Evolutionary conservation across 2,113 vertebrate genomes (phyloP).

Genomic region (Leucoraja erinaceus): DNA sequence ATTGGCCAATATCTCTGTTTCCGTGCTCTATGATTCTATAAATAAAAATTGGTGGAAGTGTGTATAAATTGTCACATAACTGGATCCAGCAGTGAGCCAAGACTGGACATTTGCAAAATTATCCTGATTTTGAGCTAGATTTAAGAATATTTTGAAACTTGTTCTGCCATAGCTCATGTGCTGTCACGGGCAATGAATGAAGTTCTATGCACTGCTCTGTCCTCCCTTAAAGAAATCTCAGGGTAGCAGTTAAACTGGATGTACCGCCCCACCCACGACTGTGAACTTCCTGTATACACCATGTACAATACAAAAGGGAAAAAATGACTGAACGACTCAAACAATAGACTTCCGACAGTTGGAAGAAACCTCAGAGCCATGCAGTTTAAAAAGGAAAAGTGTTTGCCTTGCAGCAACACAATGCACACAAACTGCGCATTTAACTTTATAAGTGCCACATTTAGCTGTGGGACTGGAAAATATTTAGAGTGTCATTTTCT

Average conservation of each 20-base stretch:
- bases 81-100: background rate
- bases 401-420: background rate
- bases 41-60: background rate
- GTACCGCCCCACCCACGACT: background rate
- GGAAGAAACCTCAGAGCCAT: background rate
- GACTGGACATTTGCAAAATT: background rate
- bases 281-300: constrained; percentile 13
- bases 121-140: background rate
- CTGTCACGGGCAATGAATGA: background rate
- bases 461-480: background rate
- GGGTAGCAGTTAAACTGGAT: constrained; percentile 1
- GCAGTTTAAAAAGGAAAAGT: constrained; percentile 16
- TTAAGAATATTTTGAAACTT: background rate
- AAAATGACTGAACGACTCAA: constrained; percentile 21
- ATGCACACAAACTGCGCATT: background rate
- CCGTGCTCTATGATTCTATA: too few species aligned
- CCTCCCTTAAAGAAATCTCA: constrained; percentile 14
- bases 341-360: constrained; percentile 35
- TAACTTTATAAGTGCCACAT: background rate
- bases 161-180: background rate
- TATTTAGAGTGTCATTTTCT: background rate
- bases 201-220: background rate
- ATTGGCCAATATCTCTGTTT: too few species aligned
- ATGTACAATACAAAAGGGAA: constrained; percentile 14
- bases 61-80: background rate